A percentile compares a stretch with the other conserved stretches of the same genome.
Evolutionary conservation across 1,140 invertebrate genomes (phyloP).

Genomic region (Eupeodes corollae): DNA sequence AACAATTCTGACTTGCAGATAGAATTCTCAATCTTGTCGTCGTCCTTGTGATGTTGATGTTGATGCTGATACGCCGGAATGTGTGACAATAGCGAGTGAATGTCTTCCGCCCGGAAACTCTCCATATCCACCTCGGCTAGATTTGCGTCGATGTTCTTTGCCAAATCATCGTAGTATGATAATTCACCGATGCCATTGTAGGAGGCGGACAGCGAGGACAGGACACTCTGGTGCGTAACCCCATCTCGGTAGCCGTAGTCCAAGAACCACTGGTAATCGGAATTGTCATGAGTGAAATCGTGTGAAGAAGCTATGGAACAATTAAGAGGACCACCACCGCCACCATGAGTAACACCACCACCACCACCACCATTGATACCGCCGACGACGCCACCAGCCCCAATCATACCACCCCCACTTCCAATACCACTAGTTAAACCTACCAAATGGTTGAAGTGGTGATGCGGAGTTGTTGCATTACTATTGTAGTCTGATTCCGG

Average conservation of each 20-base stretch:
- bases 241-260: constrained; percentile 77
- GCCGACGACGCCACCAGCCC: constrained; percentile 17
- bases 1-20: constrained; percentile 81
- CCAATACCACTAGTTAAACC: constrained; percentile 10
- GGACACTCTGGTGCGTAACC: constrained; percentile 63
- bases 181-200: constrained; percentile 62
- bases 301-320: constrained; percentile 36
- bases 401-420: constrained; percentile 14
- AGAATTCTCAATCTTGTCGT: constrained; percentile 40
- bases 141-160: constrained; percentile 81
- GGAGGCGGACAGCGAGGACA: constrained; percentile 67
- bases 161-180: constrained; percentile 70
- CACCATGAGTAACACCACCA: constrained; percentile 5
- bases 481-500: constrained; percentile 51
- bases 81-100: constrained; percentile 70
- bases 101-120: constrained; percentile 81
- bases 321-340: constrained; percentile 18
- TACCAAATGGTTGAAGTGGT: constrained; percentile 28
- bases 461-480: constrained; percentile 38
- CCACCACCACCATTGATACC: constrained; percentile 2
- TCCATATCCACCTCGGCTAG: constrained; percentile 91
- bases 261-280: constrained; percentile 79
- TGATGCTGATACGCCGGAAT: constrained; percentile 51
- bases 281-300: constrained; percentile 78
- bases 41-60: constrained; percentile 15